Evolutionary conservation across 2,797 vertebrate genomes (phyloP).

Genomic region (Anabacerthia variegaticeps): DNA sequence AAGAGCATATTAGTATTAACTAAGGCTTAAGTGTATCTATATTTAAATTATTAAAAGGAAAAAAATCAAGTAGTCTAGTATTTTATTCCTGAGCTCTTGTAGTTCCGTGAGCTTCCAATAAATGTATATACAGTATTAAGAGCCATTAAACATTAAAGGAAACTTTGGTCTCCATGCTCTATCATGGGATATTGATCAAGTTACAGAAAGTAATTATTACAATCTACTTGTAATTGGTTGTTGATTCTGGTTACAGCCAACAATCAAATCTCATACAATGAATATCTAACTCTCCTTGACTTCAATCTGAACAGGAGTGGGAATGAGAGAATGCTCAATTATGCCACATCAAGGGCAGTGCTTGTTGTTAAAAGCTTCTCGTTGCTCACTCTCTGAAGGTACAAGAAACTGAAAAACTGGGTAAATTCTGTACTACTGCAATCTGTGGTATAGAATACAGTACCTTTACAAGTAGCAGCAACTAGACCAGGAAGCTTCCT

Average conservation of each 20-base stretch:
- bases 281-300: neutral
- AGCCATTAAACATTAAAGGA: neutral
- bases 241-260: neutral
- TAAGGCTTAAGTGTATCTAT: neutral
- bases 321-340: neutral
- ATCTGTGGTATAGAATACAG: neutral
- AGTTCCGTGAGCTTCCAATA: conserved; percentile 63
- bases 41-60: conserved; percentile 70
- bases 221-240: neutral
- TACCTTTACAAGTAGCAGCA: neutral
- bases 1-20: neutral
- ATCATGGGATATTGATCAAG: neutral
- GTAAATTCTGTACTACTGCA: neutral
- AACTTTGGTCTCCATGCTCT: neutral
- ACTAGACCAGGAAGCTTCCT: neutral
- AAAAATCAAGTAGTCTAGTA: conserved; percentile 69
- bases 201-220: neutral
- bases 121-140: conserved; percentile 39
- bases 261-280: neutral
- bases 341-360: neutral
- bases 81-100: conserved; percentile 57
- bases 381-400: neutral
- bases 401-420: neutral
- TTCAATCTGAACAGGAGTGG: neutral
- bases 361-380: neutral